A percentile compares a stretch with the other conserved stretches of the same genome.
Evolutionary conservation across 2,888 invertebrate genomes (phyloP).

Genomic region (Epinotia demarniana): DNA sequence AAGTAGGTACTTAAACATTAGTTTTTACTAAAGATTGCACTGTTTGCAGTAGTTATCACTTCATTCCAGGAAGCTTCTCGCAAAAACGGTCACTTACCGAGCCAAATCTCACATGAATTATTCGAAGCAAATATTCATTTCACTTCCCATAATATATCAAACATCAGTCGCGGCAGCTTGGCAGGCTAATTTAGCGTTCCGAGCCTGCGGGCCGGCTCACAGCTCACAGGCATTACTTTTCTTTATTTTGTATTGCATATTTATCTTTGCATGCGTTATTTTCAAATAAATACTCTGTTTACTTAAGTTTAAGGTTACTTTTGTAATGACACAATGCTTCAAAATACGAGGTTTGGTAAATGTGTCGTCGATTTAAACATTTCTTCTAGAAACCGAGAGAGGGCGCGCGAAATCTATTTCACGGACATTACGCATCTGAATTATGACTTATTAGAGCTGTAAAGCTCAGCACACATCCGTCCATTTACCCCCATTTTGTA

Average conservation of each 20-base stretch:
- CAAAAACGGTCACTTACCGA: slow-evolving; percentile 34
- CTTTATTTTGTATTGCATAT: slow-evolving; percentile 8
- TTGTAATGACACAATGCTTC: background rate
- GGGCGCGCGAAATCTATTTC: slow-evolving; percentile 77
- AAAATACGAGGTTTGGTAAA: background rate
- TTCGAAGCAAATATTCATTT: slow-evolving; percentile 60
- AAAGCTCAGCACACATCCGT: slow-evolving; percentile 77
- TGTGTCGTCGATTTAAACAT: slow-evolving; percentile 61
- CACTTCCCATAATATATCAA: slow-evolving; percentile 69
- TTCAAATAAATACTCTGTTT: background rate
- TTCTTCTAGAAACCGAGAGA: slow-evolving; percentile 69
- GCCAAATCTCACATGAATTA: slow-evolving; percentile 41
- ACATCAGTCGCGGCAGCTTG: slow-evolving; percentile 63
- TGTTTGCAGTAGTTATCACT: slow-evolving; percentile 2
- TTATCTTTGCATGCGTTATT: background rate
- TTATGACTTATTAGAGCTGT: slow-evolving; percentile 79
- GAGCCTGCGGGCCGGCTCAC: slow-evolving; percentile 61
- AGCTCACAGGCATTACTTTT: slow-evolving; percentile 46
- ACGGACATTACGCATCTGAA: slow-evolving; percentile 76
- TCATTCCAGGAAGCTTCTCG: slow-evolving; percentile 17
- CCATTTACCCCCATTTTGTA: slow-evolving; percentile 70
- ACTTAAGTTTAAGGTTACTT: background rate
- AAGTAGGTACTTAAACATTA: background rate
- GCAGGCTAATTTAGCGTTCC: slow-evolving; percentile 74
- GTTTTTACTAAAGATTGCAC: background rate